A percentile compares a stretch with the other conserved stretches of the same genome.
Conservation (phyloP, 2,113 vertebrate genomes). For the Calyptommatus sinebrachiatus region DNA sequence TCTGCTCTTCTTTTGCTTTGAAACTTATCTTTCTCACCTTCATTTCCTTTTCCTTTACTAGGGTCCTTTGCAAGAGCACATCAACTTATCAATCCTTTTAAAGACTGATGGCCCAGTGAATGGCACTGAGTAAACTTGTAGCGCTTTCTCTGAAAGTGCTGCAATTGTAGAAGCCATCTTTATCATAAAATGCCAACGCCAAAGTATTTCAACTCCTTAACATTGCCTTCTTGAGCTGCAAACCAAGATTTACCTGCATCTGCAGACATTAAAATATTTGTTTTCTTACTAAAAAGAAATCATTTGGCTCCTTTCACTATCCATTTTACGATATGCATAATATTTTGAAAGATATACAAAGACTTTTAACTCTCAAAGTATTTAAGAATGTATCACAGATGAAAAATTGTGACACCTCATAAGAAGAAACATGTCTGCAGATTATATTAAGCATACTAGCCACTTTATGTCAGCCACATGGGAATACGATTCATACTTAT, state of each 20-base stretch:
- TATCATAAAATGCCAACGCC: background rate
- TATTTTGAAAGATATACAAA: background rate
- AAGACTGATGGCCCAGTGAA: background rate
- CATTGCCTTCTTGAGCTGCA: background rate
- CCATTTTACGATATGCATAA: background rate
- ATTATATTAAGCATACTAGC: background rate
- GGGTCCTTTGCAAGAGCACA: background rate
- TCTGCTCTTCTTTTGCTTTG: background rate
- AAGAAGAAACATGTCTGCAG: background rate
- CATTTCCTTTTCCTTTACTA: background rate
- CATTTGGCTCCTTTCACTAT: background rate
- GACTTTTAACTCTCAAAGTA: fast-evolving
- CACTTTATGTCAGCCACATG: background rate
- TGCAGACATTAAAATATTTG: conserved; percentile 6
- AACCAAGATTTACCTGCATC: background rate
- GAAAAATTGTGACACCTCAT: background rate
- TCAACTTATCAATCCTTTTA: background rate
- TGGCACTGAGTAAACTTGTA: too few species aligned
- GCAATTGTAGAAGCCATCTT: too few species aligned
- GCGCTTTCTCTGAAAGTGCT: too few species aligned
- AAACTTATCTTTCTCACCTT: background rate
- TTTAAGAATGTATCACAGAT: background rate
- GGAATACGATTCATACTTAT: background rate
- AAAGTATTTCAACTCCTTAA: background rate
- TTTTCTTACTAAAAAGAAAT: conserved; percentile 19